These are phyloP conservation scores for Odontophorus gujanensis DNA, from an alignment of 2,113 vertebrate genomes.

Conservation along the genomic window DNA sequence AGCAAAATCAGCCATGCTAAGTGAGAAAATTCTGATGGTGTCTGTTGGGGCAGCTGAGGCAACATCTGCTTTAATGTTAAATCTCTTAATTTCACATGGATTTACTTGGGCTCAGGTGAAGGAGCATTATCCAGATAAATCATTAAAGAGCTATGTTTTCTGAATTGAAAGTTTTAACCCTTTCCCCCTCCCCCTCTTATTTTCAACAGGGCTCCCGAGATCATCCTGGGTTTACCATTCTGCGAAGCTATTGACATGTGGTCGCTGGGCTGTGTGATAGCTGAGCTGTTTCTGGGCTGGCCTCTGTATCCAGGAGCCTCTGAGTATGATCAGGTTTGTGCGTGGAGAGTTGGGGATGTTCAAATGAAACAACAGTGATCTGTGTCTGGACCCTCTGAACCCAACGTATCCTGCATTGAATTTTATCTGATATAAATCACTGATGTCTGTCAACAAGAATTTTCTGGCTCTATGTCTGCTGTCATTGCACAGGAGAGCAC, in stretches of 20 bases:
- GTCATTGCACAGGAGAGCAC: neutral
- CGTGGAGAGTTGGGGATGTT: neutral
- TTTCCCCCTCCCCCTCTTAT: neutral
- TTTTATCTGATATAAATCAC: accelerated
- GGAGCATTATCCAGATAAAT: neutral
- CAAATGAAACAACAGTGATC: accelerated
- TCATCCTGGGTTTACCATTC: constrained; percentile 95
- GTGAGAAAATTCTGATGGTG: neutral
- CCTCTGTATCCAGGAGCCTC: constrained; percentile 97
- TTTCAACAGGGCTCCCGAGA: constrained; percentile 91
- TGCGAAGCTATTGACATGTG: constrained; percentile 99
- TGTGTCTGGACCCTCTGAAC: neutral
- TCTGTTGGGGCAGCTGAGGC: neutral
- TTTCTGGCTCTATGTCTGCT: neutral
- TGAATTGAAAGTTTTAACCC: neutral
- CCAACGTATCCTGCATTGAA: accelerated
- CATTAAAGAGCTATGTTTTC: neutral
- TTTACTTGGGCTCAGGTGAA: neutral
- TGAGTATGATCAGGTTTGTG: constrained; percentile 95
- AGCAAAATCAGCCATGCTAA: accelerated
- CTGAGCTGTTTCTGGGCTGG: constrained; percentile 97
- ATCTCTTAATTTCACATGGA: neutral
- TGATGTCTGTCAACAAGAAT: neutral
- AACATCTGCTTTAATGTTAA: neutral
- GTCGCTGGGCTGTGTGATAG: constrained; percentile 97